Evolutionary conservation across 2,113 vertebrate genomes (phyloP).

Genomic region (Elgaria multicarinata): DNA sequence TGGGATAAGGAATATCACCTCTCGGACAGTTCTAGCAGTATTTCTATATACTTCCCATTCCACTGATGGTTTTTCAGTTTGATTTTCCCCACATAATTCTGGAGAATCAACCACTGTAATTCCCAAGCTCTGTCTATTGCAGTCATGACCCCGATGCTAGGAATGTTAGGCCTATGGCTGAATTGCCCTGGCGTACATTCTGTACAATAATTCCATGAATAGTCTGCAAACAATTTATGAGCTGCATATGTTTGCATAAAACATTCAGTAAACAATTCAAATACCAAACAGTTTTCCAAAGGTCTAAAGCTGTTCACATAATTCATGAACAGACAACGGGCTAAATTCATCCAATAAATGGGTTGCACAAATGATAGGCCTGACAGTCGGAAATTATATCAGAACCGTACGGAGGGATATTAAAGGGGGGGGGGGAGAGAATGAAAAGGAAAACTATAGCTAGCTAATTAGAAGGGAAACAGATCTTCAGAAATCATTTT

Average conservation of each 20-base stretch:
- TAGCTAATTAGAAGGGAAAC: background rate
- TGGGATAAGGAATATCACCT: background rate
- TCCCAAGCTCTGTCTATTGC: background rate
- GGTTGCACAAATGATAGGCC: background rate
- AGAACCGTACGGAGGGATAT: background rate
- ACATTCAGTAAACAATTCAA: conserved; percentile 32
- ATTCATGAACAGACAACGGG: conserved; percentile 23
- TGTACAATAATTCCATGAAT: conserved; percentile 16
- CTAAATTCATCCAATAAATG: conserved; percentile 18
- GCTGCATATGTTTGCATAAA: conserved; percentile 40
- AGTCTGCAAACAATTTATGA: conserved; percentile 34
- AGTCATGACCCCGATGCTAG: background rate
- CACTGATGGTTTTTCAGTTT: background rate
- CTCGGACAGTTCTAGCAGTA: background rate
- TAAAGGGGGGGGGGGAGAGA: background rate
- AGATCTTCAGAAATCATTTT: background rate
- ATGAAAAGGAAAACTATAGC: background rate
- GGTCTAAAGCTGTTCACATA: conserved; percentile 27
- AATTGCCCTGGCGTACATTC: background rate
- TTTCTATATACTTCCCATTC: background rate
- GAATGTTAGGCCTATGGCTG: background rate
- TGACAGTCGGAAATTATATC: conserved; percentile 5
- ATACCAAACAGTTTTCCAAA: conserved; percentile 32
- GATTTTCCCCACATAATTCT: background rate
- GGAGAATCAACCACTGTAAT: background rate